Base-by-base conservation (phyloP, 53 echinoderm and acorn worm genomes). In the Mesocentrotus franciscanus region DNA sequence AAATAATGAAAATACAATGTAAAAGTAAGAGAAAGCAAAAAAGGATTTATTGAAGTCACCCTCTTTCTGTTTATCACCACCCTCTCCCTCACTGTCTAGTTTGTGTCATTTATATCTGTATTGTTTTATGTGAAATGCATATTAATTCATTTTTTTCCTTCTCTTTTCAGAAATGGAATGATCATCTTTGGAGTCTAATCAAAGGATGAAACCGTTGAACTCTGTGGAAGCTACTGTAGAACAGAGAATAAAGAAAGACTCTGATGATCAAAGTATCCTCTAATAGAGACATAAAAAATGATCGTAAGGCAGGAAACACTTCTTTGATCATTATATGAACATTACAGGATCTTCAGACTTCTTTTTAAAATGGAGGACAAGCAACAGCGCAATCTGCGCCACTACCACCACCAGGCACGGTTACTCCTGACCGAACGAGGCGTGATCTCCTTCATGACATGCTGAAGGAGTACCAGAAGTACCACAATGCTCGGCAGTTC, bases 401-500 rank as follows among this genome's bases (percentile, higher is more conserved):
- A 96, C 89, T 99, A 97, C 92, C 98, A 97, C 30, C 97, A 97
- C 91, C 97, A 96, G 95, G 96, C 98, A 15, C 91, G 97, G 83
- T 29, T 96, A 13, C 94, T 99, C 55, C 93, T 99, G 83, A 98
- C 97, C 3, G 96, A 98, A 55, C 96, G 96, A 0, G 99, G 85
- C 94, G 98, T 34, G 97, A 98, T 61, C 97, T 97, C 60, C 97
- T 99, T 1, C 97, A 98, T 64, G 99, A 99, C 70, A 95, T 99
- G 24, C 95, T 99, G 87, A 98, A 96, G 91, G 97, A 99, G 96
- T 99, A 99, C 95, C 98, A 99, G 94, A 96, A 92, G n/a, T 96
- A 96, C 90, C 96, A 97, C 95, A 97, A 99, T 87, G 96, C 98
- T 4, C 95, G 95, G 32, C 96, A 95, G 93, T 95, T 99, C 29